Evolutionary conservation across 1,140 invertebrate species (phyloP).

Genomic region (Penaeus indicus): DNA sequence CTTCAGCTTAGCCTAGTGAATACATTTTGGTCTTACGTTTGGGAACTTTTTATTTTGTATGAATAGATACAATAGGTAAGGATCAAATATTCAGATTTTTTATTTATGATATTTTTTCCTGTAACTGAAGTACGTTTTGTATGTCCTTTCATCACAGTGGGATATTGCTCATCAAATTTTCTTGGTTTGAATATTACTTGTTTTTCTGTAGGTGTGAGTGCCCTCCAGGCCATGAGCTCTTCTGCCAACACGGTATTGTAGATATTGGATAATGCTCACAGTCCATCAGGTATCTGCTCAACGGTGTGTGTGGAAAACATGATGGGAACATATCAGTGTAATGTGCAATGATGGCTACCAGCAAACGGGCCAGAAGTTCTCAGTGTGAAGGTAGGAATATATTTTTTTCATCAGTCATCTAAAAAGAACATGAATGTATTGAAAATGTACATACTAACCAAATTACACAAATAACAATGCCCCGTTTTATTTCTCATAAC

Average conservation of each 20-base stretch:
- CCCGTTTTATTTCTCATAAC: no score
- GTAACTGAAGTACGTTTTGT: no score
- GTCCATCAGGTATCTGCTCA: conserved; percentile 87
- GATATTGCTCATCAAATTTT: no score
- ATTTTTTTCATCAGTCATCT: not conserved
- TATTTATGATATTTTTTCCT: no score
- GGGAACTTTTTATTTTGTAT: no score
- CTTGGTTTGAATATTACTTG: no score
- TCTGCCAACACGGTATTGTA: conserved; percentile 77
- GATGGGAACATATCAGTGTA: conserved; percentile 89
- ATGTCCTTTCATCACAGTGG: no score
- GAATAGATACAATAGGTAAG: no score
- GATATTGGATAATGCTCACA: conserved; percentile 81
- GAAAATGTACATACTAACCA: not conserved
- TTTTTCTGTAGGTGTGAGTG: conserved; percentile 76
- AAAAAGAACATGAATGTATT: not conserved
- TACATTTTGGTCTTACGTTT: no score
- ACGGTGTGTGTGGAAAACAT: conserved; percentile 89
- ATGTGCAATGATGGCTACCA: conserved; percentile 86
- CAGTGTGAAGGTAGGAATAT: conserved; percentile 74
- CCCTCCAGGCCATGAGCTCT: conserved; percentile 78
- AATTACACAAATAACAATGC: no score
- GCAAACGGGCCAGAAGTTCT: conserved; percentile 77
- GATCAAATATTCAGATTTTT: no score
- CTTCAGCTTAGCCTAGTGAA: no score